Evolutionary conservation across 2,797 vertebrate genomes (phyloP), one percentile per base, ranked within the genome.

Genomic region (Myoxocephalus aenaeus): DNA sequence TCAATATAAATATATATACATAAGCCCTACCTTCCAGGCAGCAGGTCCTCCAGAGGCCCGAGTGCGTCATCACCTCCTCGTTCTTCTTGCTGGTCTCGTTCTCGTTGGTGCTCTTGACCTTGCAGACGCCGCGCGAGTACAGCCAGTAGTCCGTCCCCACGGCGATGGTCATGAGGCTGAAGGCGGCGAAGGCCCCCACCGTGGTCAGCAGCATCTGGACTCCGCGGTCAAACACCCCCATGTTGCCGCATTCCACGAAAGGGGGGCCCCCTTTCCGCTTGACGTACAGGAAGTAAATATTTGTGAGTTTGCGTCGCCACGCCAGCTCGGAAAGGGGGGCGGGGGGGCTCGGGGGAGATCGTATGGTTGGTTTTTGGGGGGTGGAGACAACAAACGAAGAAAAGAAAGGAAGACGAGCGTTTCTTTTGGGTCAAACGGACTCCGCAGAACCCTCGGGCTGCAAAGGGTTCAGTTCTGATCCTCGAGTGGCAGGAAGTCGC

Each of bases 131-230:
- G 86, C 97, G 96, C 53, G 97, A 98, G 95, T 99, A 99, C 91
- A 99, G 96, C 98, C 98, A 99, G 94, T 99, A 99, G 95, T 99
- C 98, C 90, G 98, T 99, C 82, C 98, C 98, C 94, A 99, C 97
- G 90, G 97, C 97, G 90, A 99, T 98, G 95, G 97, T 99, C 98
- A 99, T 99, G 92, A 99, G 97, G 92, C 98, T 99, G 96, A 99
- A 99, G 95, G 98, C 98, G 89, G 98, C 97, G 92, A 99, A 99
- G 95, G 97, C 97, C 94, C 97, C 98, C 95, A 99, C 97, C 94
- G 97, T 99, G 95, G 98, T 99, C 95, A 99, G 96, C 94, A 99
- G 97, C 97, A 98, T 98, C 95, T 98, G 98, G 95, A 99, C 97
- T 94, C 97, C 97, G 95, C 97, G 96, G 96, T 99, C 97, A 98